Evolutionary conservation across 2,113 vertebrate genomes (phyloP).

Genomic region (Penelope pileata): DNA sequence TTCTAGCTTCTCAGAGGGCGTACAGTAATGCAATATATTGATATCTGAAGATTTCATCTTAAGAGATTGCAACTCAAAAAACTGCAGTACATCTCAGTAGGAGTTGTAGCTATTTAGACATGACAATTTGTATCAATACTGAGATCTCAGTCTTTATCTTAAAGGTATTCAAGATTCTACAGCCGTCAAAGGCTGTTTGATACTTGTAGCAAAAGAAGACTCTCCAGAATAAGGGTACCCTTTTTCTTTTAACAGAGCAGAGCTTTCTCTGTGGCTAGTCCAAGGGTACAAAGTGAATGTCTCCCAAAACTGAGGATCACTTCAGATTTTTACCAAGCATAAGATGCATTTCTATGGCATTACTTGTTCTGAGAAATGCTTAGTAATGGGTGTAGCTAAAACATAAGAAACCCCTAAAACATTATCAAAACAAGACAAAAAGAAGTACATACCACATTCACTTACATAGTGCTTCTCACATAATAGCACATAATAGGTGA

Average conservation of each 20-base stretch:
- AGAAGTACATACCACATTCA: neutral
- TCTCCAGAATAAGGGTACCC: neutral
- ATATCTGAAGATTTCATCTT: neutral
- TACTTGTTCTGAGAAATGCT: neutral
- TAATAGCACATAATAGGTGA: neutral
- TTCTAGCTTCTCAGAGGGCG: neutral
- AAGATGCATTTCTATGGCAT: neutral
- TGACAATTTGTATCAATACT: neutral
- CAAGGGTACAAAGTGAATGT: neutral
- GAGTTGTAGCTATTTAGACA: neutral
- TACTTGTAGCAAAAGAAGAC: neutral
- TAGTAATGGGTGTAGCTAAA: neutral
- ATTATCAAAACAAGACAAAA: neutral
- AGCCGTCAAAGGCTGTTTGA: neutral
- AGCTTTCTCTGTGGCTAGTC: neutral
- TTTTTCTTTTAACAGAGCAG: neutral
- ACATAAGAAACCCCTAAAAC: neutral
- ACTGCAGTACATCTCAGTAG: neutral
- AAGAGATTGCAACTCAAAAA: neutral
- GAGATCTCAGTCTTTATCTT: neutral
- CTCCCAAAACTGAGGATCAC: neutral
- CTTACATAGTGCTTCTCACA: neutral
- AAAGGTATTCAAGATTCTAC: neutral
- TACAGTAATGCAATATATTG: neutral
- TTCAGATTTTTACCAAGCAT: neutral